Evolutionary conservation across 2,888 invertebrate species (phyloP), one percentile per base, ranked within the genome.

Genomic region (Agriopis aurantiaria): DNA sequence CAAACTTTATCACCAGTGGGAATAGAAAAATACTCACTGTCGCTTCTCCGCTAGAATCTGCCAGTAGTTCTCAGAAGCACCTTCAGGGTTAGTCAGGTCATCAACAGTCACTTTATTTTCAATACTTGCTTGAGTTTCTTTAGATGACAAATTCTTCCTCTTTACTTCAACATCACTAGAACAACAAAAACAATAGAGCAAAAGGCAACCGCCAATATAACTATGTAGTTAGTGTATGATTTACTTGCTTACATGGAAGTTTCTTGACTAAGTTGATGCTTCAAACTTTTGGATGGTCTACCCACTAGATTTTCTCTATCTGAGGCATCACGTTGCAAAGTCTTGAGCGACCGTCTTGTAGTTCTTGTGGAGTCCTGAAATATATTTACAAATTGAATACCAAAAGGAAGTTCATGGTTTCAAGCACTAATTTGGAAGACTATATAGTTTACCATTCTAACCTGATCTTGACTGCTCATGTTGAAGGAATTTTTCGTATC

Each of bases 261-360:
- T 74, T 95, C 95, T 84, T 94, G 95, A 59, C 76, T 85, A 51
- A 95, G 86, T 78, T 91, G 92, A 82, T 93, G 92, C 79, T 95
- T 96, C 59, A 92, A 84, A 85, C 80, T 88, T 86, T 93, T 91
- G 71, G 91, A 83, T 57, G 94, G 90, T 81, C 97, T 96, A 79
- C 97, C 97, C 79, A 95, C 96, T 76, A 97, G 92, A 88, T 97
- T 97, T 91, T 97, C 97, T 85, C 96, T 96, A 82, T 97, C 96
- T 59, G 94, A 95, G 48, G 97, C 96, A 57, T 96, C 94, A 71
- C 95, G 96, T 87, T 97, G 97, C 74, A 97, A 88, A 43, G 96
- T 95, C 90, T 96, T 97, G n/a, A 97, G 93, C 40, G 96, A 96
- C 89, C 96, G 96, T 80, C 97, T 92, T 48, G 94, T 82, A 43